Evolutionary conservation across 2,797 vertebrate genomes (phyloP).

Genomic region (Monodelphis domestica): DNA sequence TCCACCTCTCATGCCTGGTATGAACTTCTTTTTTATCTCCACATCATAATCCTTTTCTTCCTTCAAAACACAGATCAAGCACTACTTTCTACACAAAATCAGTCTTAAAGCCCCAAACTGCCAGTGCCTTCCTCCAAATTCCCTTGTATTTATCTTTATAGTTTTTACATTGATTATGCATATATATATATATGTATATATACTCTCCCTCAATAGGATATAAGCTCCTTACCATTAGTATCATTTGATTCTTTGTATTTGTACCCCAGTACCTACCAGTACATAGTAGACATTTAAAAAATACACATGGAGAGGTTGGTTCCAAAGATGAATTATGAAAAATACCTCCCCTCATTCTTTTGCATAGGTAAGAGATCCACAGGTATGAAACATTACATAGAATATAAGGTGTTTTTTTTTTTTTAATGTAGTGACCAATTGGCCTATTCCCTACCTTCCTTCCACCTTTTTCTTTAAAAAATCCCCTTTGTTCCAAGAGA

Average conservation of each 20-base stretch:
- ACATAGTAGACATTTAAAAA: neutral
- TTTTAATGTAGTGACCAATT: neutral
- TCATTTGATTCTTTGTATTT: neutral
- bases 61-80: neutral
- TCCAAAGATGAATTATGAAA: neutral
- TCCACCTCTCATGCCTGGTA: neutral
- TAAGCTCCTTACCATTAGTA: neutral
- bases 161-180: neutral
- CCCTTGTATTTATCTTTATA: neutral
- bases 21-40: neutral
- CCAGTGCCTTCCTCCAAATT: neutral
- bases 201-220: neutral
- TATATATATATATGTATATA: neutral
- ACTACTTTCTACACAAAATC: neutral
- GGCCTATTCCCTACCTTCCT: neutral
- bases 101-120: neutral
- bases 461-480: neutral
- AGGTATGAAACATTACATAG: neutral
- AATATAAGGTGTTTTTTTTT: neutral
- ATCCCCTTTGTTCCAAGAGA: neutral
- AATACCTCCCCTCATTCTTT: neutral
- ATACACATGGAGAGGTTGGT: neutral
- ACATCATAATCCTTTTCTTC: neutral
- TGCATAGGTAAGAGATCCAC: neutral
- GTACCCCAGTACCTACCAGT: neutral